Conservation (phyloP, 2,888 invertebrate species). For the Pseudococcus longispinus region DNA sequence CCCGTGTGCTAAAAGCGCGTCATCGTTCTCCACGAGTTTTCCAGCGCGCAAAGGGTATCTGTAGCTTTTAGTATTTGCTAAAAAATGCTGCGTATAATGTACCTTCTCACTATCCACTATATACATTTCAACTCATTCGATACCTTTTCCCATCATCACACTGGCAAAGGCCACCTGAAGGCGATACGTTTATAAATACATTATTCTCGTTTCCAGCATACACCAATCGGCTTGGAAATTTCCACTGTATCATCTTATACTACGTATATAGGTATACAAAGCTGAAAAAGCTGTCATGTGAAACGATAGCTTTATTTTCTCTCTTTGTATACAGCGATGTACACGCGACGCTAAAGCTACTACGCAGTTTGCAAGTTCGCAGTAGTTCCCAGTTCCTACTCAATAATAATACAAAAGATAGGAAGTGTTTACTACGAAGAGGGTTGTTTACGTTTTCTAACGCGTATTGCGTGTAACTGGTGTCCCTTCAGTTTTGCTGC, state of each 20-base stretch:
- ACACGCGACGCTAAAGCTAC: not conserved
- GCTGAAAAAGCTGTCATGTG: not conserved
- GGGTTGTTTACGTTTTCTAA: not conserved
- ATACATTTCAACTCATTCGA: not conserved
- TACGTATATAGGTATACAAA: too few relatives aligned
- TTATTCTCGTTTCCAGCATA: not conserved
- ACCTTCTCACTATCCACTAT: not conserved
- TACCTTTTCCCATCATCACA: not conserved
- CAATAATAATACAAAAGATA: not conserved
- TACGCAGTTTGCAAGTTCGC: not conserved
- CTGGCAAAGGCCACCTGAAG: not conserved
- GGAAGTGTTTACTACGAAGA: not conserved
- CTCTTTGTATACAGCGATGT: not conserved
- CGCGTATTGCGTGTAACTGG: not conserved
- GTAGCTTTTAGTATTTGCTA: not conserved
- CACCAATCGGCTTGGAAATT: not conserved
- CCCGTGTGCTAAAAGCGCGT: conserved; percentile 21
- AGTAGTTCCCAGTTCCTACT: not conserved
- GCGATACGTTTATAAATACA: not conserved
- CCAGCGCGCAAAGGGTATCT: not conserved
- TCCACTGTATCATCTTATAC: not conserved
- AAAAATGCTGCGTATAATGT: not conserved
- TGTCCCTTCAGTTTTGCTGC: not conserved
- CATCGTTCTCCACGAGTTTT: not conserved
- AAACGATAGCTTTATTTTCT: not conserved